Conservation (phyloP, 2,888 invertebrate genomes). For the Drosophila mettleri region DNA sequence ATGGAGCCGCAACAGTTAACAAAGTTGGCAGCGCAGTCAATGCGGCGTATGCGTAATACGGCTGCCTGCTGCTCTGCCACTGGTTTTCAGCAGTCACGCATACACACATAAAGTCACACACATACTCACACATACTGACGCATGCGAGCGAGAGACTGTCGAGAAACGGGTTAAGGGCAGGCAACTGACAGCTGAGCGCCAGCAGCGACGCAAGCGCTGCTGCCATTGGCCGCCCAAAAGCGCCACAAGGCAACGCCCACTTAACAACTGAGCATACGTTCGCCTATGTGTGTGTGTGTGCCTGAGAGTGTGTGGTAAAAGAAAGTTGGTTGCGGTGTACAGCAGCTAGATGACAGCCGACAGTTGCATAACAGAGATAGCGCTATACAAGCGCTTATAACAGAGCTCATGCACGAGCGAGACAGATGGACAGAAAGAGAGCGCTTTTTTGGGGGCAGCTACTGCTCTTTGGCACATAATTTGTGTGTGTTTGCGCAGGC, state of each 20-base stretch:
- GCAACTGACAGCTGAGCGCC: constrained; percentile 63
- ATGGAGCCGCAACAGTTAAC: constrained; percentile 60
- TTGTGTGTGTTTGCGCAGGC: constrained; percentile 20
- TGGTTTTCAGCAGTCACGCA: constrained; percentile 70
- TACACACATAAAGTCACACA: constrained; percentile 9
- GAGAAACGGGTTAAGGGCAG: constrained; percentile 74
- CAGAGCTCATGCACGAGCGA: background rate
- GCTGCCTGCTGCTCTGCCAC: constrained; percentile 75
- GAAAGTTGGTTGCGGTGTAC: constrained; percentile 63
- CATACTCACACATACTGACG: constrained; percentile 10
- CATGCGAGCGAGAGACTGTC: constrained; percentile 22
- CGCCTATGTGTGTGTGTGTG: constrained; percentile 11
- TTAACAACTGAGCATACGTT: constrained; percentile 42
- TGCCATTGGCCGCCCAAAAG: constrained; percentile 68
- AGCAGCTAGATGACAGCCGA: constrained; percentile 47
- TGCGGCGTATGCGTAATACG: constrained; percentile 78
- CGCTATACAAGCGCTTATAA: constrained; percentile 5
- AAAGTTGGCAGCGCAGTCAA: constrained; percentile 64
- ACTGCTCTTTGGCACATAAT: constrained; percentile 39
- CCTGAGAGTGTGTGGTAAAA: constrained; percentile 43
- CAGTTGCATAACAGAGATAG: constrained; percentile 42
- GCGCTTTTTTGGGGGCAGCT: constrained; percentile 33
- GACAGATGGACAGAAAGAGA: background rate
- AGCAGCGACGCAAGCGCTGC: constrained; percentile 62
- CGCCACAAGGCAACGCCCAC: constrained; percentile 74